These are phyloP conservation scores for Dendrocopos noguchii DNA, from an alignment of 2,113 vertebrate species.

Conservation along the genomic window DNA sequence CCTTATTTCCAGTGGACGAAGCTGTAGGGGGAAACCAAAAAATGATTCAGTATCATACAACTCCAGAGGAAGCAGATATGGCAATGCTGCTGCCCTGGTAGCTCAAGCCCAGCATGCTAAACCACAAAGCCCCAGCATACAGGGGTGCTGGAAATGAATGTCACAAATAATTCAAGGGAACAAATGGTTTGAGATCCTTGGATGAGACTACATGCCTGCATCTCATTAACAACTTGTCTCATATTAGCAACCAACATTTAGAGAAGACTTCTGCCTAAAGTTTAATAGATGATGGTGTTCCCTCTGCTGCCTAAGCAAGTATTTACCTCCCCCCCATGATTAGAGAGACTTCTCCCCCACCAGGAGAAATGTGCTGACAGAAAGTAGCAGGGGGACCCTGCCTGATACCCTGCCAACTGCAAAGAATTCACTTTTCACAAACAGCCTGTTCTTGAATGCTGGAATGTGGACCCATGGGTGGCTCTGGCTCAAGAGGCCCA, in stretches of 20 bases:
- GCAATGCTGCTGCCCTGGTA: background rate
- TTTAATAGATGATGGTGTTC: background rate
- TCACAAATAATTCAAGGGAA: background rate
- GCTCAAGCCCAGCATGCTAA: background rate
- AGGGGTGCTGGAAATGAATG: background rate
- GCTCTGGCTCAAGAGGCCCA: background rate
- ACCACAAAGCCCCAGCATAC: background rate
- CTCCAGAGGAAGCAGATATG: background rate
- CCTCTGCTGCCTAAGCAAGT: background rate
- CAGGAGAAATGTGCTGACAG: background rate
- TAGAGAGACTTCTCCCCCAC: background rate
- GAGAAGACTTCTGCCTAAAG: background rate
- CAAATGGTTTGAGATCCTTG: background rate
- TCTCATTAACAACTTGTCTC: background rate
- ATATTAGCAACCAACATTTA: background rate
- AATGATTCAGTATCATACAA: background rate
- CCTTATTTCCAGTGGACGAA: background rate
- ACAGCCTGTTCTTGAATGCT: background rate
- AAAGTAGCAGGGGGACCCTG: background rate
- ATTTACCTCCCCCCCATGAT: background rate
- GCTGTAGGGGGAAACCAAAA: background rate
- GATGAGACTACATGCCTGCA: background rate
- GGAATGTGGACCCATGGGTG: rapidly evolving
- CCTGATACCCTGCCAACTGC: background rate
- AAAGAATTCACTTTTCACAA: background rate